These are phyloP conservation scores for Drosophila subobscura DNA, from an alignment of 1,140 invertebrate genomes.

Conservation along the genomic window DNA sequence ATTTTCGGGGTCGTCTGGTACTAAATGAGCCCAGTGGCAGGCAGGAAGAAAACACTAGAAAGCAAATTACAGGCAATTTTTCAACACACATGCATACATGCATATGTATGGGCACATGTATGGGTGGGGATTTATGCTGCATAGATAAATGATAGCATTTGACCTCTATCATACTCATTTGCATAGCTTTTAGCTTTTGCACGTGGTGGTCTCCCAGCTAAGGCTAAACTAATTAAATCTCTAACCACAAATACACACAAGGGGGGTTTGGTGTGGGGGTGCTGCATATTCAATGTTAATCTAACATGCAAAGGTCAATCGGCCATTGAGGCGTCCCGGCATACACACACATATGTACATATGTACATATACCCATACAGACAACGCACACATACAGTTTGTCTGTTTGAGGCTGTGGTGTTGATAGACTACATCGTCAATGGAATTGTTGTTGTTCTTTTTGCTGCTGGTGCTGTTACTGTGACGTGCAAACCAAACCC, in stretches of 20 bases:
- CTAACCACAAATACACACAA: constrained; percentile 5
- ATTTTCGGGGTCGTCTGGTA: constrained; percentile 32
- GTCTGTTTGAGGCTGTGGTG: constrained; percentile 45
- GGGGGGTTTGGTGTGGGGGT: background rate
- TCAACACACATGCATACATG: constrained; percentile 16
- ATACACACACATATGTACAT: constrained; percentile 12
- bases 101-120: background rate
- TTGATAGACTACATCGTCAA: constrained; percentile 44
- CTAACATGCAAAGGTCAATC: constrained; percentile 79
- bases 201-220: constrained; percentile 42
- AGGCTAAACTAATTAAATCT: constrained; percentile 72
- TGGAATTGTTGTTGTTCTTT: constrained; percentile 28
- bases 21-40: constrained; percentile 51
- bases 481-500: constrained; percentile 33
- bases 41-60: constrained; percentile 69
- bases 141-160: constrained; percentile 50
- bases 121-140: constrained; percentile 25
- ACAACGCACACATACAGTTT: constrained; percentile 10
- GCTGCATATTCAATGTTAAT: constrained; percentile 70
- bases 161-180: constrained; percentile 65
- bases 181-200: constrained; percentile 57
- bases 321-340: constrained; percentile 57
- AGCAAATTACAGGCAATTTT: constrained; percentile 68
- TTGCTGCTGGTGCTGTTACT: constrained; percentile 8
- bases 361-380: constrained; percentile 7